Conservation (phyloP, 2,797 vertebrate genomes). For the Gephyroberyx darwinii region DNA sequence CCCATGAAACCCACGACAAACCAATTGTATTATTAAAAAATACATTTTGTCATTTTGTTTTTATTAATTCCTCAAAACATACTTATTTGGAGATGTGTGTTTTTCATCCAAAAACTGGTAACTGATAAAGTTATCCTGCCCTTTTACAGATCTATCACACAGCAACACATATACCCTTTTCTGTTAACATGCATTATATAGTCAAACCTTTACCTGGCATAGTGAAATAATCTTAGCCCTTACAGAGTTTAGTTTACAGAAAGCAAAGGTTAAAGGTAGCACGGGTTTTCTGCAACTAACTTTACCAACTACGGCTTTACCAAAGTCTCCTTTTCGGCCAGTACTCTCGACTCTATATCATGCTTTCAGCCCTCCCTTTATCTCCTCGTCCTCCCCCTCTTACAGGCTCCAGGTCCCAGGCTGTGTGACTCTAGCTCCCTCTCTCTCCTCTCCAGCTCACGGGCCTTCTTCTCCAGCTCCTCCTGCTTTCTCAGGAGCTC, state of each 20-base stretch:
- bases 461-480: slow-evolving; percentile 93
- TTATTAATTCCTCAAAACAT: too few relatives aligned
- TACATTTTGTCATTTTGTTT: not conserved
- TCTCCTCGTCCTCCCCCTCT: slow-evolving; percentile 34
- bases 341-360: not conserved
- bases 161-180: not conserved
- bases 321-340: not conserved
- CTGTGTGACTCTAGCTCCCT: slow-evolving; percentile 88
- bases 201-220: not conserved
- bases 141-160: not conserved
- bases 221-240: not conserved
- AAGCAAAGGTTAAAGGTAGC: not conserved
- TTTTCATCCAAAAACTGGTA: too few relatives aligned
- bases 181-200: not conserved
- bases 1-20: not conserved
- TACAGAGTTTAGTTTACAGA: not conserved
- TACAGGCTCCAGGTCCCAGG: slow-evolving; percentile 84
- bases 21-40: not conserved
- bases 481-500: slow-evolving; percentile 94
- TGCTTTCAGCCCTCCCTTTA: not conserved
- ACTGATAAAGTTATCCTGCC: too few relatives aligned
- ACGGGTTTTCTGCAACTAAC: not conserved
- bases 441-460: slow-evolving; percentile 92
- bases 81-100: too few relatives aligned
- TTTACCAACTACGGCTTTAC: not conserved